Evolutionary conservation across 2,113 vertebrate species (phyloP).

Genomic region (Ptyas mucosa): DNA sequence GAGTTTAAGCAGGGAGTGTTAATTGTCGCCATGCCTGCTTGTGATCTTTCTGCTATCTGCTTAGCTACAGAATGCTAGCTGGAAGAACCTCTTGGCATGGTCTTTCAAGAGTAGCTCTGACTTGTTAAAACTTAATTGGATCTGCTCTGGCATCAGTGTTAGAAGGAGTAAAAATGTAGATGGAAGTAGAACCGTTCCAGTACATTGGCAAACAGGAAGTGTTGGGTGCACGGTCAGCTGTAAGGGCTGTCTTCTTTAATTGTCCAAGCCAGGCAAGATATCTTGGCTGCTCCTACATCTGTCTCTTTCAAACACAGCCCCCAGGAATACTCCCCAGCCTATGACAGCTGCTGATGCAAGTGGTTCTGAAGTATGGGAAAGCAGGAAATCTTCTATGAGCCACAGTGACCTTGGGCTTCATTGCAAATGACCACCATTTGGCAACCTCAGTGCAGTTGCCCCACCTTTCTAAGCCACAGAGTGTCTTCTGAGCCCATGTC

Average conservation of each 20-base stretch:
- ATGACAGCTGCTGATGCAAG: not conserved
- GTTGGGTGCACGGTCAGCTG: not conserved
- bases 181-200: not conserved
- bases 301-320: not conserved
- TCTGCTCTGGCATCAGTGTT: not conserved
- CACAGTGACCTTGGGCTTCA: not conserved
- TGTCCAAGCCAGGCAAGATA: not conserved
- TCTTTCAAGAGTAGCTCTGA: not conserved
- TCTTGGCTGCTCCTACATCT: not conserved
- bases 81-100: not conserved
- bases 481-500: not conserved
- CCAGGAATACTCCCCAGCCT: not conserved
- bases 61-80: not conserved
- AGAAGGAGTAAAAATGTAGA: not conserved
- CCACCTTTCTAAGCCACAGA: not conserved
- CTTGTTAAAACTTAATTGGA: not conserved
- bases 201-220: not conserved
- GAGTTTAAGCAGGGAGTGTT: not conserved
- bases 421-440: not conserved
- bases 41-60: not conserved
- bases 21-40: not conserved
- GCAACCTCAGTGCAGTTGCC: not conserved
- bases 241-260: not conserved
- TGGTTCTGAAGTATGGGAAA: not conserved
- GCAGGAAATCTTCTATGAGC: not conserved